phyloP scores from a whole-genome alignment of 2,888 invertebrate genomes.

The Lochmaea crataegi region DNA sequence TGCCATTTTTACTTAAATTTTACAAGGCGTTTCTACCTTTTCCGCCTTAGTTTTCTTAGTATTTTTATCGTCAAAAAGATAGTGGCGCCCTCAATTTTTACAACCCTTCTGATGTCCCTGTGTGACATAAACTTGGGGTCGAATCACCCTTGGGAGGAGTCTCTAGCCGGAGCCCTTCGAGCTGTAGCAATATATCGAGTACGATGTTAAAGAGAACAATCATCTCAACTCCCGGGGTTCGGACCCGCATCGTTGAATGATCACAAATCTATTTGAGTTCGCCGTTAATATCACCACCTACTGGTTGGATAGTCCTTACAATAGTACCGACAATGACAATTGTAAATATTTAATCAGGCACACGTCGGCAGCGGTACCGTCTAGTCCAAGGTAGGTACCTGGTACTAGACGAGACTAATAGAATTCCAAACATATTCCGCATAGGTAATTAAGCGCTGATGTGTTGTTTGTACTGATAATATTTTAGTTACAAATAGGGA shows the following conservation, averaged over 20 bases:
- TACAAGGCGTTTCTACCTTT: too few relatives aligned
- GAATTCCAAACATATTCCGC: constrained; percentile 13
- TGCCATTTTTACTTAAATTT: too few relatives aligned
- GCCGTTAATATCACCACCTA: constrained; percentile 46
- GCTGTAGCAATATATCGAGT: constrained; percentile 37
- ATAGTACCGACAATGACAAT: constrained; percentile 54
- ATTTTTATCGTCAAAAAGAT: too few relatives aligned
- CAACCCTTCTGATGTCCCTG: too few relatives aligned
- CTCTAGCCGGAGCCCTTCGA: too few relatives aligned
- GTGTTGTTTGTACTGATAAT: too few relatives aligned
- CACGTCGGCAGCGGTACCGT: not conserved
- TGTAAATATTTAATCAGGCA: constrained; percentile 52
- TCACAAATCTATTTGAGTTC: constrained; percentile 36
- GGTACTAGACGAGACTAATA: not conserved
- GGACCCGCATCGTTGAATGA: constrained; percentile 38
- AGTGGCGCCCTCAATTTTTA: too few relatives aligned
- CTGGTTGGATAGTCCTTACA: constrained; percentile 44
- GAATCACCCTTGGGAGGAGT: too few relatives aligned
- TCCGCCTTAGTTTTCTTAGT: too few relatives aligned
- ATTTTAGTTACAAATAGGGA: too few relatives aligned
- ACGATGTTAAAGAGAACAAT: constrained; percentile 42
- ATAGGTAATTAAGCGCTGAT: too few relatives aligned
- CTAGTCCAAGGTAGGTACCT: not conserved
- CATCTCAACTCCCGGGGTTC: constrained; percentile 40
- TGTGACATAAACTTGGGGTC: too few relatives aligned